Base-by-base conservation (phyloP, 2,888 invertebrate species). In the Folsomia candida region DNA sequence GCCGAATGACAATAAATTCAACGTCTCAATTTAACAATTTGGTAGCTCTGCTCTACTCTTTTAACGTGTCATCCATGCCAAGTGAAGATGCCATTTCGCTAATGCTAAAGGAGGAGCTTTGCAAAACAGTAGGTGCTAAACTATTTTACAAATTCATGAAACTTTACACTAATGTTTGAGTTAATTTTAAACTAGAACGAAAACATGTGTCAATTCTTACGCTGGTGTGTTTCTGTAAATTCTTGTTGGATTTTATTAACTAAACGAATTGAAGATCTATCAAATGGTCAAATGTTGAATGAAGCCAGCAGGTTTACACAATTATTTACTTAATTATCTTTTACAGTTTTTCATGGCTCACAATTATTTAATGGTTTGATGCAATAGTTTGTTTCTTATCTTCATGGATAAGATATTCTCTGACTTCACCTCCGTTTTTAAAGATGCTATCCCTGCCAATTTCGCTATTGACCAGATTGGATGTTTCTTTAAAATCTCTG, bases 41-140 rank as follows among this genome's bases (percentile, higher is more conserved):
- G 2, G 57, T 71, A 1, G 76, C 75, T 11, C 59, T 76, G 0
- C 51, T 79, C 1, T 76, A 73, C 37, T 73, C 76, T 1, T 20
- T 77, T 6, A 68, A 67, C 61, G 57, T 68, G 14, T 67, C 60
- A 9, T 51, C 76, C 1, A 18, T 79, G 14, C 78, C 77, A 2
- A 66, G 73, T 9, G 22, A 62, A 11, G 78, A 74, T 18, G 73
- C 67, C 20, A 65, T 78, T 4, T 27, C 71, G 1, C 24, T 59
- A 25, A 28, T 26, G 2, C 18, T 78, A 3, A 47, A 68, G 20
- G 62, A 62, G 28, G 28, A 26, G 3, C 27, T 62, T 62, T 3
- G 2, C 3, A 28, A 11, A 28, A 27, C 26, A 29, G 62, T 62
- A 14, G 37, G 37, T 9, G 14, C 37, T 37, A 37, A 14, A 9